phyloP scores from a whole-genome alignment of 2,113 vertebrate genomes.

The Pipa parva region DNA sequence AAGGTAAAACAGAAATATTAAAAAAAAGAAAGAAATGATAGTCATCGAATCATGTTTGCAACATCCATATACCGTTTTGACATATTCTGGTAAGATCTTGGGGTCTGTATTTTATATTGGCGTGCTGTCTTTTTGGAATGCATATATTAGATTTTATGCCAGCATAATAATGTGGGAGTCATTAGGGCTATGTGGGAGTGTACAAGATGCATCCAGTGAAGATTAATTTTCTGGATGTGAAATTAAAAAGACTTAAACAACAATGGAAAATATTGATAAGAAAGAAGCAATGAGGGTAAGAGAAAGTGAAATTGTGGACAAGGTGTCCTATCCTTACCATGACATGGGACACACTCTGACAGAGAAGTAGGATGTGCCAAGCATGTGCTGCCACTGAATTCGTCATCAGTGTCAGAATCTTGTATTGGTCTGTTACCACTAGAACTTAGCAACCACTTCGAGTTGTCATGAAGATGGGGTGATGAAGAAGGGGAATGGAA shows the following conservation, averaged over 20 bases:
- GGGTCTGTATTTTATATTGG: too few relatives aligned
- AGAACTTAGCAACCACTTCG: slow-evolving; percentile 75
- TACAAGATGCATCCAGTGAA: too few relatives aligned
- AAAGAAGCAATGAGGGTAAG: slow-evolving; percentile 16
- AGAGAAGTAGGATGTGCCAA: slow-evolving; percentile 53
- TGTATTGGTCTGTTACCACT: slow-evolving; percentile 66
- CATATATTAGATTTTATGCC: neutral
- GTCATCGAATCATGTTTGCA: too few relatives aligned
- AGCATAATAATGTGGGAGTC: neutral
- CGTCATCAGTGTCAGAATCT: slow-evolving; percentile 71
- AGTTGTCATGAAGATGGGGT: slow-evolving; percentile 70
- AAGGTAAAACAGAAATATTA: too few relatives aligned
- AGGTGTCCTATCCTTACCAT: slow-evolving; percentile 60
- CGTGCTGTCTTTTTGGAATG: too few relatives aligned
- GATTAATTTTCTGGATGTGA: too few relatives aligned
- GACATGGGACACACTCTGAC: slow-evolving; percentile 56
- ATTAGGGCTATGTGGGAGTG: too few relatives aligned
- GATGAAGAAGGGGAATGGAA: slow-evolving; percentile 68
- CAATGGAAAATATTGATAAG: too few relatives aligned
- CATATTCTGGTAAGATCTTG: too few relatives aligned
- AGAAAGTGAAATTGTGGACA: slow-evolving; percentile 50
- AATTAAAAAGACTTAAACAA: too few relatives aligned
- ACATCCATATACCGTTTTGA: too few relatives aligned
- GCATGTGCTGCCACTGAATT: slow-evolving; percentile 59
- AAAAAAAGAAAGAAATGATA: too few relatives aligned